Percentiles rank a stretch among this genome's conserved stretches.
Evolutionary conservation across 1,140 invertebrate species (phyloP).

Genomic region (Calliopsis andreniformis): DNA sequence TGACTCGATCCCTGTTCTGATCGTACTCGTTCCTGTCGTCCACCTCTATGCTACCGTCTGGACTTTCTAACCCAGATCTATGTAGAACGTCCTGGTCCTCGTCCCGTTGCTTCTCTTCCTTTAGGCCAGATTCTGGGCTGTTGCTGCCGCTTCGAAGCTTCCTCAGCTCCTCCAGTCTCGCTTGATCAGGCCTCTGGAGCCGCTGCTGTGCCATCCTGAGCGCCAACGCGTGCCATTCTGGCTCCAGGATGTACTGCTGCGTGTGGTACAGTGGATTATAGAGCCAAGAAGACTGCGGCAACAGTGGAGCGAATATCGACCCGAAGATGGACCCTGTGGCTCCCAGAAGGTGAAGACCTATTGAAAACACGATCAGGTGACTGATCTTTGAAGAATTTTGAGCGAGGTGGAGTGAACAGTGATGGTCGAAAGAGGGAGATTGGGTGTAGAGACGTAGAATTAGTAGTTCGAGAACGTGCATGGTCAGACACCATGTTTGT

Average conservation of each 20-base stretch:
- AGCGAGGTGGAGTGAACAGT: neutral
- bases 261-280: slow-evolving; percentile 78
- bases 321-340: slow-evolving; percentile 78
- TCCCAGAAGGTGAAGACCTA: slow-evolving; percentile 78
- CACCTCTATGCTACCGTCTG: slow-evolving; percentile 79
- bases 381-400: neutral
- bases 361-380: slow-evolving; percentile 7
- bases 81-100: slow-evolving; percentile 58
- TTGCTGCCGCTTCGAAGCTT: slow-evolving; percentile 70
- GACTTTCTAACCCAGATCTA: slow-evolving; percentile 71
- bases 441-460: too few relatives aligned
- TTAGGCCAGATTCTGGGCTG: slow-evolving; percentile 72
- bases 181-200: slow-evolving; percentile 76
- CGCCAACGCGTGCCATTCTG: slow-evolving; percentile 79
- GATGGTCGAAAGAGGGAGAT: neutral
- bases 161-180: slow-evolving; percentile 73
- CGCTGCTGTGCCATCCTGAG: slow-evolving; percentile 79
- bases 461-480: too few relatives aligned
- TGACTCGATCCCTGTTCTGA: slow-evolving; percentile 63
- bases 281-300: slow-evolving; percentile 78
- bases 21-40: slow-evolving; percentile 75
- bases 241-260: slow-evolving; percentile 78
- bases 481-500: too few relatives aligned
- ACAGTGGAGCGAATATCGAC: slow-evolving; percentile 78
- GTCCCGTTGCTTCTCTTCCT: slow-evolving; percentile 65